Base-by-base conservation (phyloP, 2,888 invertebrate genomes). In the Microplitis manilae region DNA sequence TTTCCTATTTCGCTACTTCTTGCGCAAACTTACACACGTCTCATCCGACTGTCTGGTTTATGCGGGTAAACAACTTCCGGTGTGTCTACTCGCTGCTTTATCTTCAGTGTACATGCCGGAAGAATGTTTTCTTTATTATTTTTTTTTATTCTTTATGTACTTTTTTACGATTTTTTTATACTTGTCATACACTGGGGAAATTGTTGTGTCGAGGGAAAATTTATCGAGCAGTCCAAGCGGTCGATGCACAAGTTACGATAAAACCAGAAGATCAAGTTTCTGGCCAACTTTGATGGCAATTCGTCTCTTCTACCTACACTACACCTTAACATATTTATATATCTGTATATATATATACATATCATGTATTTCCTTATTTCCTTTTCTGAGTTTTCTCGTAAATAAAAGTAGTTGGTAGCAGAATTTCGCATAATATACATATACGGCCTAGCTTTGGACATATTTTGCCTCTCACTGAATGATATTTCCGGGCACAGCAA, bases 181-280 rank as follows among this genome's bases (percentile, higher is more conserved):
- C 2, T 50, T 50, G 50, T 50, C 50, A 50, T 50, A 50, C 50
- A 50, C 50, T 50, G 50, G 50, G 50, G 50, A 50, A 50, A 62
- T 62, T 62, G 5, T 62, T 62, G 15, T 62, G 50, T 50, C 50
- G 50, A 50, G 50, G 50, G 20, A 17, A 15, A 62, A 62, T 62
- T 62, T 62, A 62, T 62, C 62, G 20, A 77, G 76, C 80, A 77
- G 60, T 79, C 80, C 80, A 80, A 80, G 77, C 77, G 77, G 76
- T 71, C 71, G 80, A 71, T 75, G 77, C 73, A 60, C 75, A 62
- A 62, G 15, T 62, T 62, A 20, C 62, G 50, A 50, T 50, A 50
- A 68, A 77, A 79, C 79, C 67, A 77, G 77, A 79, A 79, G 79
- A 79, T 74, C 62, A 17, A 15, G 62, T 62, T 62, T 62, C 62